A percentile compares a stretch with the other conserved stretches of the same genome.
Evolutionary conservation across 2,888 invertebrate genomes (phyloP).

Genomic region (Xanthia togata): DNA sequence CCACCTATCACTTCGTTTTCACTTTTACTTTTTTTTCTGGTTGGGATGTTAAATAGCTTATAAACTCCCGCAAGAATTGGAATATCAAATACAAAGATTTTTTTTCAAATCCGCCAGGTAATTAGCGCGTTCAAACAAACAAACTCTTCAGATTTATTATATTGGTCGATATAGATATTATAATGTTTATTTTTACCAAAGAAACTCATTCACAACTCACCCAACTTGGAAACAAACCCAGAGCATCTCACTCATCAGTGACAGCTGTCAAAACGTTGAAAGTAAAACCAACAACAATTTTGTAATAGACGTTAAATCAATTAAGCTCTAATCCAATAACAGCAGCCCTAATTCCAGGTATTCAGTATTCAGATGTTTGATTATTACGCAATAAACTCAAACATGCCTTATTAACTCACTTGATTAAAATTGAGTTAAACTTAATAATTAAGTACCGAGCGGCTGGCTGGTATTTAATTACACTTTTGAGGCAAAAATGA

Average conservation of each 20-base stretch:
- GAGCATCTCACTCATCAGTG: background rate
- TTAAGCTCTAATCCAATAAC: background rate
- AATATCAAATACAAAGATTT: too few relatives aligned
- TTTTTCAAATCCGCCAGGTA: too few relatives aligned
- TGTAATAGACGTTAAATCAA: background rate
- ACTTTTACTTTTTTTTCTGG: background rate
- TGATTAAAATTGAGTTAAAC: constrained; percentile 16
- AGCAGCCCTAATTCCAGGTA: background rate
- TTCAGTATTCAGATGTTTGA: background rate
- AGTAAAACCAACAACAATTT: background rate
- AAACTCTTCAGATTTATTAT: background rate
- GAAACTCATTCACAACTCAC: background rate
- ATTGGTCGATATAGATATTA: background rate
- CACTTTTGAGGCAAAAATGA: constrained; percentile 10
- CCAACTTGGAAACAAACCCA: background rate
- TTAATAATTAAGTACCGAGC: constrained; percentile 17
- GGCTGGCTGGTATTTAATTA: constrained; percentile 17
- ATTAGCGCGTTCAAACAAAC: background rate
- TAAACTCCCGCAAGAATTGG: too few relatives aligned
- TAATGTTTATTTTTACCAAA: background rate
- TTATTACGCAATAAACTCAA: constrained; percentile 25
- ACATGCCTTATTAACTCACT: constrained; percentile 22
- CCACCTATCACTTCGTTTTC: too few relatives aligned
- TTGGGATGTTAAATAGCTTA: background rate
- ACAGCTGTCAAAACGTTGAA: constrained; percentile 2